Evolutionary conservation across 2,888 invertebrate genomes (phyloP), one percentile per base, ranked within the genome.

Genomic region (Drosophila siamana): DNA sequence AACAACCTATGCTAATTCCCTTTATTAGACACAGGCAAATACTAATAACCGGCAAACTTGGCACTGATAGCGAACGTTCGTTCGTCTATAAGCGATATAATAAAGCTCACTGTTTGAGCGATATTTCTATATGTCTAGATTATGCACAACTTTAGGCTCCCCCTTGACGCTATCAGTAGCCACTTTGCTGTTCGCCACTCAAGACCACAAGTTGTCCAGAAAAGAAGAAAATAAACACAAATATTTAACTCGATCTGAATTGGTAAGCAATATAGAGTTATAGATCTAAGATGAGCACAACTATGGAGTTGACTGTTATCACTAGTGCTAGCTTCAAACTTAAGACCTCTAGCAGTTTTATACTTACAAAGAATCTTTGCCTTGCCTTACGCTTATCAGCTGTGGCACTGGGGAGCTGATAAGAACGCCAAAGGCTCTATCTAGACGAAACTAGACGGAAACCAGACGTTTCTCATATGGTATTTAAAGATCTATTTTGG

Each of bases 1-100:
- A n/a, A n/a, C 36, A 52, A 40, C 8, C 8, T 41, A 51, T 55
- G 50, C 50, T 33, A 46, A 59, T 66, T 48, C 33, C 15, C 13
- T 11, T 11, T 33, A 46, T 56, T 48, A 40, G 47, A 40, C 40
- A 16, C 9, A 26, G 15, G 26, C 26, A 47, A 57, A 38, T 15
- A 48, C 8, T 33, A 33, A 51, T 38, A 57, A n/a, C 26, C 36
- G 22, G n/a, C 7, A 24, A 26, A 11, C 41, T 54, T 33, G 5
- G 16, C 6, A 30, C 52, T 51, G 59, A 43, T 52, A 60, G 41
- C 30, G 33, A 11, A 11, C 28, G 28, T 28, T 28, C n/a, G n/a
- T n/a, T 7, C n/a, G 41, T 41, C 41, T 24, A 22, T 33, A 52
- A 50, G 30, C 40, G 19, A 28, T 48, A n/a, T 33, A 33, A 50